A percentile compares a stretch with the other conserved stretches of the same genome.
Conservation (phyloP, 1,140 invertebrate species). For the Cydia fagiglandana region DNA sequence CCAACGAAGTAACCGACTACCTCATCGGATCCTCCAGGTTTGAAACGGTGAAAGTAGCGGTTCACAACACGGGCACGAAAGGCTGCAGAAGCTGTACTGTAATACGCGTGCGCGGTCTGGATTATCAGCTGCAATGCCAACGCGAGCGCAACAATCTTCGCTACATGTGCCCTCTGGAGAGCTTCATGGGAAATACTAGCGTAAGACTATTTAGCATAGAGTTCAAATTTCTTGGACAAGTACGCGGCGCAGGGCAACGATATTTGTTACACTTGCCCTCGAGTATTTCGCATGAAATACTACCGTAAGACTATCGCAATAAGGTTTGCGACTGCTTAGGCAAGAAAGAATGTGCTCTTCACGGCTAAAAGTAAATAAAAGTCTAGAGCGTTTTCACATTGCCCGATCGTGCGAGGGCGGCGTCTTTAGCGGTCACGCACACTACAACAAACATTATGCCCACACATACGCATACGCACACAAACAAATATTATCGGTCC, state of each 20-base stretch:
- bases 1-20: not conserved
- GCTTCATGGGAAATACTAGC: slow-evolving; percentile 35
- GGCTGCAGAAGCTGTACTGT: slow-evolving; percentile 4
- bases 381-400: not conserved
- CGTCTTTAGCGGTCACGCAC: no score
- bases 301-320: no score
- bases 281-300: no score
- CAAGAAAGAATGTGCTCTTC: no score
- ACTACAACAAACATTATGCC: no score
- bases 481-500: no score
- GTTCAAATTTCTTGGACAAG: not conserved
- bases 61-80: not conserved
- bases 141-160: slow-evolving; percentile 29
- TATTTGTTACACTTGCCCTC: no score
- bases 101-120: slow-evolving; percentile 37
- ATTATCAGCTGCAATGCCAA: slow-evolving; percentile 30
- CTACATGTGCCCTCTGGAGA: slow-evolving; percentile 29
- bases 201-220: slow-evolving; percentile 34
- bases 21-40: not conserved
- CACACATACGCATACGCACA: no score
- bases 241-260: no score
- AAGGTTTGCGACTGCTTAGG: no score
- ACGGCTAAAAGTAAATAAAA: not conserved
- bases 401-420: no score
- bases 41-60: not conserved